A percentile compares a stretch with the other conserved stretches of the same genome.
These are phyloP conservation scores for Dolomedes plantarius DNA, from an alignment of 2,888 invertebrate genomes.

Conservation along the genomic window DNA sequence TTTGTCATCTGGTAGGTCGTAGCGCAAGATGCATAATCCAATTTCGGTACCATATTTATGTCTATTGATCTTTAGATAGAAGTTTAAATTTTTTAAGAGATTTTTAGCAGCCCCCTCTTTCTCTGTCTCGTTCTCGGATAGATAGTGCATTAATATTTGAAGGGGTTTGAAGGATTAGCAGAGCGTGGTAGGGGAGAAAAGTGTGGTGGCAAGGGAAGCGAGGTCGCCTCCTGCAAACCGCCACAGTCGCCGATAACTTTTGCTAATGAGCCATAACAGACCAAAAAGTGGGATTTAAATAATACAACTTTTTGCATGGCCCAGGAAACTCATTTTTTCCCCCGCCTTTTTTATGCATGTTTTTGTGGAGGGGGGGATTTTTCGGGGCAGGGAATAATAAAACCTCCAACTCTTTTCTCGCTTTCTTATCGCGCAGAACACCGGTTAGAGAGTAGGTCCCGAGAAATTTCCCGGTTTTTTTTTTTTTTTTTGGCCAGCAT, in stretches of 20 bases:
- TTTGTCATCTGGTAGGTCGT: too few relatives aligned
- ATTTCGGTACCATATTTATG: too few relatives aligned
- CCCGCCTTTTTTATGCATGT: conserved; percentile 36
- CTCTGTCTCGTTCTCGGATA: conserved; percentile 49
- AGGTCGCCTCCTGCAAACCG: conserved; percentile 42
- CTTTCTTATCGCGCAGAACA: conserved; percentile 54
- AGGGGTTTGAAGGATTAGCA: conserved; percentile 70
- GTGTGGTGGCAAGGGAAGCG: neutral
- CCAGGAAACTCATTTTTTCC: conserved; percentile 32
- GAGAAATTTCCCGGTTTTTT: conserved; percentile 10
- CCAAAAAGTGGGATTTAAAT: conserved; percentile 71
- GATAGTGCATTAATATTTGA: conserved; percentile 70
- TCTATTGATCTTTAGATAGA: too few relatives aligned
- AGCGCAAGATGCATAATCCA: too few relatives aligned
- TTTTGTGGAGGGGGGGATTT: neutral
- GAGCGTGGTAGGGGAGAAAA: conserved; percentile 39
- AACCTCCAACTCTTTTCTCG: conserved; percentile 51
- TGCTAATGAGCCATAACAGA: conserved; percentile 69
- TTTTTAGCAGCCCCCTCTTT: conserved; percentile 35
- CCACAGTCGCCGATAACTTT: conserved; percentile 65
- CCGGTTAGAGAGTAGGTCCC: conserved; percentile 20
- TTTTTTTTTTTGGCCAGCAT: conserved; percentile 11
- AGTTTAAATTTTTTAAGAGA: too few relatives aligned
- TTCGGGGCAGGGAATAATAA: conserved; percentile 28
- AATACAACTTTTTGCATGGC: conserved; percentile 66